Base-by-base conservation (phyloP, 2,888 invertebrate species). In the Phrixothrix hirtus region DNA sequence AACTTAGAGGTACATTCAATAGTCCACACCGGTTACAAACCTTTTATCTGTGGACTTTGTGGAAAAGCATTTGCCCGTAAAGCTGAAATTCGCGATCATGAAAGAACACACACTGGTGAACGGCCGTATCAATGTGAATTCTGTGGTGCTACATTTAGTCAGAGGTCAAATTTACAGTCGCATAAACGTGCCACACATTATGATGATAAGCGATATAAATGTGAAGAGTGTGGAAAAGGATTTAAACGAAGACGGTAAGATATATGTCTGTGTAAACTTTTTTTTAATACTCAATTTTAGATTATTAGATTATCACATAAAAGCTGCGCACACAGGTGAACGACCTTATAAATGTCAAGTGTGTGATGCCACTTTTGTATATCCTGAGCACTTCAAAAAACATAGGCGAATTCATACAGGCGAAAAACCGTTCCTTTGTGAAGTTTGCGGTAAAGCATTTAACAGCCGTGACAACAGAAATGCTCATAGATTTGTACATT, bases 391-490 rank as follows among this genome's bases (percentile, higher is more conserved):
- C 64, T 88, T 86, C 67, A 89, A 89, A 75, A 89, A 89, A 59
- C 92, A 92, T 64, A 76, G 85, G 53, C 76, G 87, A 0, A 88
- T 89, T 66, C 92, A 92, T 67, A 87, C 86, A 10, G 89, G 89
- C 0, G 85, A 86, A 50, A 86, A 88, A 53, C 88, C 89, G 0
- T 91, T 82, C 61, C 75, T 80, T 0, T 91, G 91, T 57, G 72
- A 86, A 82, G 84, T 91, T 10, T 92, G 92, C 73, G 89, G 88
- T 41, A 92, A 91, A 71, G 82, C 87, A 39, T 92, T 92, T 77
- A 89, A 87, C 69, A 88, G 89, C 6, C 81, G 89, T 50, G 92
- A 92, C 75, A 92, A 92, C 69, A 80, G 91, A 50, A 91, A 92
- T 77, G 88, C 88, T 6, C 92, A 92, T 71, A 81, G 89, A 17